phyloP scores from a whole-genome alignment of 1,140 invertebrate species.

The Drosophila burlai region DNA sequence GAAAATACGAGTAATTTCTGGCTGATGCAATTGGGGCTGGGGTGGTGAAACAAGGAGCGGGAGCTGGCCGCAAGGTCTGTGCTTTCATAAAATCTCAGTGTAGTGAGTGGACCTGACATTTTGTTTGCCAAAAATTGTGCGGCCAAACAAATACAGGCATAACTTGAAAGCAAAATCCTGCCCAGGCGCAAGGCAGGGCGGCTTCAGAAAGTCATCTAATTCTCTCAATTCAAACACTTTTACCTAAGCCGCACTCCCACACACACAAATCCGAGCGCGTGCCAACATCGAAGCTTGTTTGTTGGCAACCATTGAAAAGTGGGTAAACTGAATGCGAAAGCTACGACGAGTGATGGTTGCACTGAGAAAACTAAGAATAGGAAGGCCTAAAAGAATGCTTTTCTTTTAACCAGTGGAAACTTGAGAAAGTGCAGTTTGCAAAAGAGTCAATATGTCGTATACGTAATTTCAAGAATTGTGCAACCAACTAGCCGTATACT shows the following conservation, averaged over 20 bases:
- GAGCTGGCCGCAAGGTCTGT: slow-evolving; percentile 46
- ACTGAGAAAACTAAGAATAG: not conserved
- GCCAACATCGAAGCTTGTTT: slow-evolving; percentile 45
- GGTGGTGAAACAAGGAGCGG: slow-evolving; percentile 9
- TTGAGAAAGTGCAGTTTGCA: not conserved
- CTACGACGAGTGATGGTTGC: slow-evolving; percentile 37
- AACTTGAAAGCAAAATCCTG: slow-evolving; percentile 72
- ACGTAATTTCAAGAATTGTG: not conserved
- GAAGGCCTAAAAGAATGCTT: too few species aligned
- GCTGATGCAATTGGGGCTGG: slow-evolving; percentile 1
- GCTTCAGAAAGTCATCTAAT: slow-evolving; percentile 70
- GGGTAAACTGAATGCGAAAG: slow-evolving; percentile 70
- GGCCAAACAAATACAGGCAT: slow-evolving; percentile 61
- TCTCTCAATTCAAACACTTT: slow-evolving; percentile 74
- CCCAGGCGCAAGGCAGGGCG: slow-evolving; percentile 36
- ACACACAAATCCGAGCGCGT: not conserved
- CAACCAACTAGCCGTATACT: not conserved
- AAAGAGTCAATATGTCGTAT: not conserved
- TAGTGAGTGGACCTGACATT: slow-evolving; percentile 50
- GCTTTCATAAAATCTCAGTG: slow-evolving; percentile 32
- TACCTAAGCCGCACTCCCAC: slow-evolving; percentile 44
- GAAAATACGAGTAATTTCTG: slow-evolving; percentile 49
- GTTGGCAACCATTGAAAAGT: slow-evolving; percentile 62
- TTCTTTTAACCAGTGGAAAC: not conserved
- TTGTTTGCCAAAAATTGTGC: slow-evolving; percentile 74